Conservation (phyloP, 2,888 invertebrate genomes). For the Cheilosia vulpina region DNA sequence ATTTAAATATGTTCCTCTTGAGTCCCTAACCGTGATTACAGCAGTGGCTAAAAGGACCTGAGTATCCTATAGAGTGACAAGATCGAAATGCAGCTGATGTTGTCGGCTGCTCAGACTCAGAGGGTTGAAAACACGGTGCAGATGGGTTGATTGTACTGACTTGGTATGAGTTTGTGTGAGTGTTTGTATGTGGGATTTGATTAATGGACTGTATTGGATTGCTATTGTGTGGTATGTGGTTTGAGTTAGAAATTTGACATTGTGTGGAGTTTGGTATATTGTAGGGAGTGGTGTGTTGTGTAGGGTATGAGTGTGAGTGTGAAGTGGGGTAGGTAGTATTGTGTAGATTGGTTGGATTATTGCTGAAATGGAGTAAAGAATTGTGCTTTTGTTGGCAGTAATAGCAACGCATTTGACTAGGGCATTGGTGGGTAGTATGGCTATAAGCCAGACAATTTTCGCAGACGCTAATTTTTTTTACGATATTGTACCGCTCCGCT, state of each 20-base stretch:
- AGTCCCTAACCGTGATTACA: conserved; percentile 2
- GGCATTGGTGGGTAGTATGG: conserved; percentile 22
- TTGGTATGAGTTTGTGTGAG: conserved; percentile 17
- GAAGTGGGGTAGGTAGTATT: conserved; percentile 3
- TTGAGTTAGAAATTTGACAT: conserved; percentile 1
- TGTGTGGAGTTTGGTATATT: conserved; percentile 3
- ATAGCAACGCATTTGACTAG: conserved; percentile 16
- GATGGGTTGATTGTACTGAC: conserved; percentile 8
- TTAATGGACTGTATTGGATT: conserved; percentile 19
- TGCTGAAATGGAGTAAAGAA: conserved; percentile 17
- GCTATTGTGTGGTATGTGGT: conserved; percentile 7
- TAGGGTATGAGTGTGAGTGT: not conserved
- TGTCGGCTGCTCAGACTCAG: conserved; percentile 15
- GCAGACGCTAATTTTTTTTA: conserved; percentile 2
- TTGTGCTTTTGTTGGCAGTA: conserved; percentile 12
- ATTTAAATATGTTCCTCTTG: not conserved
- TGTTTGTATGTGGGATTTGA: conserved; percentile 21
- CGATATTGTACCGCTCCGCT: not conserved
- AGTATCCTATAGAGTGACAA: conserved; percentile 15
- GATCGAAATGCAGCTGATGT: not conserved
- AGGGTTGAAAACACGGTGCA: conserved; percentile 8
- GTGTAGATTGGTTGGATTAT: conserved; percentile 7
- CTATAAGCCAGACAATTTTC: conserved; percentile 36
- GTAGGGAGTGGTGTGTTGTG: not conserved
- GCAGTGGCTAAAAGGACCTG: conserved; percentile 20